These are phyloP conservation scores for Nineta flava DNA, from an alignment of 2,888 invertebrate species.

Conservation along the genomic window DNA sequence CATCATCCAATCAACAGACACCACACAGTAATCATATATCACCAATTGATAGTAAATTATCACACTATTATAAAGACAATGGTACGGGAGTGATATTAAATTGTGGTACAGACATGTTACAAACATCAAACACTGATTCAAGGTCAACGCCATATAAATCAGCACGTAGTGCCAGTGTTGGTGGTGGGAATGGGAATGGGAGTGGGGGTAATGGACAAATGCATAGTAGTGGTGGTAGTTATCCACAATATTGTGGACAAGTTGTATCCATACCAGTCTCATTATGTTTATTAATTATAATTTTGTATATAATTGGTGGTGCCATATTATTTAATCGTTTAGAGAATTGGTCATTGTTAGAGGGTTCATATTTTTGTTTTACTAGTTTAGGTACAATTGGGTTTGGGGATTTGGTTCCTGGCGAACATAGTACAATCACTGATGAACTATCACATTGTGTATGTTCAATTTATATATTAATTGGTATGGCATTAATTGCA, in stretches of 20 bases:
- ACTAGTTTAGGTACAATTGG: slow-evolving; percentile 69
- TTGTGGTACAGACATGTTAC: slow-evolving; percentile 16
- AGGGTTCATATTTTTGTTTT: slow-evolving; percentile 71
- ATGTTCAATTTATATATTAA: slow-evolving; percentile 65
- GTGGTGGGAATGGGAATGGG: background rate
- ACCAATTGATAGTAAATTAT: slow-evolving; percentile 16
- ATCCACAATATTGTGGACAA: slow-evolving; percentile 20
- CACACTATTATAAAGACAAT: slow-evolving; percentile 9
- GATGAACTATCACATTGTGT: slow-evolving; percentile 56
- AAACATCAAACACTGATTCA: slow-evolving; percentile 9
- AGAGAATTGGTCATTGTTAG: slow-evolving; percentile 82
- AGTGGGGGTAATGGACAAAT: background rate
- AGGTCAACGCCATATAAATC: slow-evolving; percentile 11
- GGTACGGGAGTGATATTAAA: slow-evolving; percentile 23
- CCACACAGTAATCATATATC: slow-evolving; percentile 12
- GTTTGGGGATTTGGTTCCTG: slow-evolving; percentile 65
- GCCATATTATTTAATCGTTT: slow-evolving; percentile 78
- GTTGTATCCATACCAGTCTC: slow-evolving; percentile 69
- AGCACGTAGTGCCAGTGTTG: slow-evolving; percentile 15
- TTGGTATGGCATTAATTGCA: slow-evolving; percentile 72
- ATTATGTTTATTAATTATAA: slow-evolving; percentile 70
- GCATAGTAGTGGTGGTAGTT: background rate
- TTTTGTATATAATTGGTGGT: slow-evolving; percentile 77
- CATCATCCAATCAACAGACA: slow-evolving; percentile 19
- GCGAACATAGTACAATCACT: slow-evolving; percentile 34